A percentile compares a stretch with the other conserved stretches of the same genome.
These are phyloP conservation scores for Steinernema scapterisci DNA, from an alignment of 2,888 invertebrate species.

Conservation along the genomic window DNA sequence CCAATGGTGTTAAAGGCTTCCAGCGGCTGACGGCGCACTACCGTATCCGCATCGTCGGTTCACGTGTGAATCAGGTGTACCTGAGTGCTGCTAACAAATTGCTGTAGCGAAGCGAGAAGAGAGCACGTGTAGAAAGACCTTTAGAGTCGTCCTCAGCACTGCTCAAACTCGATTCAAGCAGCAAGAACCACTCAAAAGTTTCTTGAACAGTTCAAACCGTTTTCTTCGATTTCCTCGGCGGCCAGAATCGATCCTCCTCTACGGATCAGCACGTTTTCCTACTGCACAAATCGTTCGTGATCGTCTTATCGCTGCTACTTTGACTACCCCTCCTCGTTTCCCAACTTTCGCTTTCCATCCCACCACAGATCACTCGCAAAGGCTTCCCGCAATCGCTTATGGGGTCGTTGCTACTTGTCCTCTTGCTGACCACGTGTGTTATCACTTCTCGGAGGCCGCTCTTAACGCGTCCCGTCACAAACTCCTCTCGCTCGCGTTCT, in stretches of 20 bases:
- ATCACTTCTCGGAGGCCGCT: background rate
- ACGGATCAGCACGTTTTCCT: background rate
- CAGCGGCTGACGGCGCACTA: background rate
- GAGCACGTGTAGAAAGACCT: too few species aligned
- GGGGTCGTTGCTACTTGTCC: conserved; percentile 2
- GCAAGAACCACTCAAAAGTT: too few species aligned
- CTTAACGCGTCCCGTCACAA: background rate
- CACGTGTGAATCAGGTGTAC: background rate
- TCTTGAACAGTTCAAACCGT: too few species aligned
- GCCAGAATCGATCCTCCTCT: too few species aligned
- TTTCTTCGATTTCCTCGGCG: too few species aligned
- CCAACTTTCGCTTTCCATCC: background rate
- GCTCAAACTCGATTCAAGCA: too few species aligned
- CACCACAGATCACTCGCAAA: conserved; percentile 6
- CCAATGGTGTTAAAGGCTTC: too few species aligned
- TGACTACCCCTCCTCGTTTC: background rate
- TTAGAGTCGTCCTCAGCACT: too few species aligned
- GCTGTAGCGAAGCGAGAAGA: too few species aligned
- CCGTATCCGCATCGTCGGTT: background rate
- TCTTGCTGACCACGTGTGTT: conserved; percentile 22
- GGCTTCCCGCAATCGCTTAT: background rate
- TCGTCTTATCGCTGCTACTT: background rate
- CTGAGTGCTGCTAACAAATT: too few species aligned
- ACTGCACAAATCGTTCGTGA: background rate
- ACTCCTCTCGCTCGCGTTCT: conserved; percentile 5